Conservation (phyloP, 37 sponge, comb jelly and placozoan species). For the Oopsacas minuta region DNA sequence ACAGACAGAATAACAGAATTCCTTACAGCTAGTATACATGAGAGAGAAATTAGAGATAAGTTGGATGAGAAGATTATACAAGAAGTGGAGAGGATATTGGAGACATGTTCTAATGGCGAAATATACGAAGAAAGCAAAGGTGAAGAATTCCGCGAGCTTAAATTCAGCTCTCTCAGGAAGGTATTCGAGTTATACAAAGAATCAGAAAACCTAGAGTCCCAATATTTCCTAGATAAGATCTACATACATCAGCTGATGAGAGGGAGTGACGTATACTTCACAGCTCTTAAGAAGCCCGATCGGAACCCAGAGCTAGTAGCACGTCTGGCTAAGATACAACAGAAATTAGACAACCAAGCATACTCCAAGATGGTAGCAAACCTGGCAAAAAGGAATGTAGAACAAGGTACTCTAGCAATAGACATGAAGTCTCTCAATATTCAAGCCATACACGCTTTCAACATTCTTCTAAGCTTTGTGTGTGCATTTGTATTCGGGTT, state of each 20-base stretch:
- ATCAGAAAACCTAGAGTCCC: background rate
- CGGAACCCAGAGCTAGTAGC: background rate
- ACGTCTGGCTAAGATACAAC: background rate
- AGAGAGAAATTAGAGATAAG: background rate
- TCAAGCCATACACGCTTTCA: background rate
- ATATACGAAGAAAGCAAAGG: background rate
- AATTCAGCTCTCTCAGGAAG: background rate
- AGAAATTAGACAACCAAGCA: background rate
- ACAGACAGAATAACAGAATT: background rate
- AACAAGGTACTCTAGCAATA: background rate
- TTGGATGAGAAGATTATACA: background rate
- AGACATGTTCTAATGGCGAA: background rate
- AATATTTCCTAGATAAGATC: background rate
- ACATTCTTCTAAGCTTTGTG: background rate
- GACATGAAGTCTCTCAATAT: slow-evolving; percentile 17
- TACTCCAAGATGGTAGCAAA: background rate
- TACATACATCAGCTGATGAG: background rate
- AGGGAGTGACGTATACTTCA: slow-evolving; percentile 4
- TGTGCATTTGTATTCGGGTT: background rate
- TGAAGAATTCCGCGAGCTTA: background rate
- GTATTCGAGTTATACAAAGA: background rate
- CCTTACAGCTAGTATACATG: background rate
- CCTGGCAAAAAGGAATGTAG: background rate
- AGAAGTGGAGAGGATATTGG: background rate
- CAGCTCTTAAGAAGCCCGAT: background rate